phyloP scores from a whole-genome alignment of 2,888 invertebrate species.

The Drosophila ezoana region DNA sequence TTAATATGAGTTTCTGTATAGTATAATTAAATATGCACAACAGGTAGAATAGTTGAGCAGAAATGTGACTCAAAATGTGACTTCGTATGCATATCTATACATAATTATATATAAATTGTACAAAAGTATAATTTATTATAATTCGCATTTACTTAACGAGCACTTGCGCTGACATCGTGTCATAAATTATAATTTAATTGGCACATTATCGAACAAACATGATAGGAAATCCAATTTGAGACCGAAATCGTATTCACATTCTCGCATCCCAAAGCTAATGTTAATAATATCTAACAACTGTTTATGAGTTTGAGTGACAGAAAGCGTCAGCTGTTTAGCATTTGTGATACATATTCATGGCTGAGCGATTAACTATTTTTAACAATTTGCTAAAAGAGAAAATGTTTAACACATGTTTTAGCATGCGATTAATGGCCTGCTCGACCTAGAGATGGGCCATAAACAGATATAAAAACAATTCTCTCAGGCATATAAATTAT shows the following conservation, averaged over 20 bases:
- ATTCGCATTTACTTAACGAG: conserved; percentile 27
- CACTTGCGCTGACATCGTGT: conserved; percentile 35
- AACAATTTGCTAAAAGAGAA: conserved; percentile 43
- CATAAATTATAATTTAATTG: conserved; percentile 69
- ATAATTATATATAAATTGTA: conserved; percentile 12
- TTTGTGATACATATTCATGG: conserved; percentile 39
- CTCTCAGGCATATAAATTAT: no score
- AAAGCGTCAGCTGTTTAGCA: conserved; percentile 29
- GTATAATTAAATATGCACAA: conserved; percentile 50
- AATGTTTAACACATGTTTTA: conserved; percentile 25
- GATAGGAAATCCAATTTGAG: conserved; percentile 34
- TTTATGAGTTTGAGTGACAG: conserved; percentile 10
- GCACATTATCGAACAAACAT: conserved; percentile 53
- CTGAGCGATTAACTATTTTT: conserved; percentile 10
- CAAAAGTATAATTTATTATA: conserved; percentile 3
- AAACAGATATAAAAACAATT: neutral
- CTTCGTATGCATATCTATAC: conserved; percentile 36
- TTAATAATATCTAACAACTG: conserved; percentile 4
- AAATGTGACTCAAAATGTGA: conserved; percentile 33
- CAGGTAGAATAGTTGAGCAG: conserved; percentile 51
- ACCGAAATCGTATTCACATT: conserved; percentile 5
- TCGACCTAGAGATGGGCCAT: neutral
- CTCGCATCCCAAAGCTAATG: conserved; percentile 27
- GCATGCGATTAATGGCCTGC: neutral
- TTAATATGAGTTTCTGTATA: conserved; percentile 18